These are phyloP conservation scores for Drosophila subobscura DNA, from an alignment of 1,140 invertebrate genomes.

Conservation along the genomic window DNA sequence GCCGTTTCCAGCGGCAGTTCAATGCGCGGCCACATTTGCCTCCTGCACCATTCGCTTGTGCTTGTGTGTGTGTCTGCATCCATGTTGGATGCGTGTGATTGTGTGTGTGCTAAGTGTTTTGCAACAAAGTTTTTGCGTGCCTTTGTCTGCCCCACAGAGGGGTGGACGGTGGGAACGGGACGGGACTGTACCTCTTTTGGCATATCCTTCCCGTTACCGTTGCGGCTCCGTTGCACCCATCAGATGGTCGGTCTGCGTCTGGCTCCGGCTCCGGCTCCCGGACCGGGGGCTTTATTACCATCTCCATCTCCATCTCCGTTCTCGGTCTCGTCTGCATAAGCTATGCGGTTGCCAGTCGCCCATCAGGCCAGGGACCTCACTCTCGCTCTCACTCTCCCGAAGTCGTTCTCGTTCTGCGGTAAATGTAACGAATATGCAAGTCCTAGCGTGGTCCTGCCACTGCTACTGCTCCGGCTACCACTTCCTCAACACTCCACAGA, in stretches of 20 bases:
- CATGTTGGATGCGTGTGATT: slow-evolving; percentile 13
- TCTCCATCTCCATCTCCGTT: slow-evolving; percentile 11
- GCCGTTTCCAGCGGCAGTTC: no score
- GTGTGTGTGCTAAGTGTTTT: slow-evolving; percentile 70
- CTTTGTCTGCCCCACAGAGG: slow-evolving; percentile 52
- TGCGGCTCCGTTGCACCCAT: slow-evolving; percentile 8
- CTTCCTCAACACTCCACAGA: neutral
- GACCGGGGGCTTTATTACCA: neutral
- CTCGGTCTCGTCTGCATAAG: slow-evolving; percentile 53
- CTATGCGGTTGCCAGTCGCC: slow-evolving; percentile 53
- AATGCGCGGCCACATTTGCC: slow-evolving; percentile 13
- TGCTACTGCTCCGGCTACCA: slow-evolving; percentile 6
- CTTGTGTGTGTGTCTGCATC: neutral
- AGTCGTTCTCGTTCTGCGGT: slow-evolving; percentile 20
- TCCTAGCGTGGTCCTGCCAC: slow-evolving; percentile 7
- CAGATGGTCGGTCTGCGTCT: neutral
- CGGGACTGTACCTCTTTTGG: neutral
- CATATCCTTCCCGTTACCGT: slow-evolving; percentile 9
- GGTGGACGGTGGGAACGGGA: neutral
- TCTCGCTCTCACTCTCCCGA: neutral
- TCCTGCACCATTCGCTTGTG: slow-evolving; percentile 37
- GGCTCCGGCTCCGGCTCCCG: slow-evolving; percentile 1
- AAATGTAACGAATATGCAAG: slow-evolving; percentile 51
- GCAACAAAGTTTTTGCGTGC: slow-evolving; percentile 77
- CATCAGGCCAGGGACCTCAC: slow-evolving; percentile 38